phyloP scores from a whole-genome alignment of 2,797 vertebrate species.

The Strix occidentalis region DNA sequence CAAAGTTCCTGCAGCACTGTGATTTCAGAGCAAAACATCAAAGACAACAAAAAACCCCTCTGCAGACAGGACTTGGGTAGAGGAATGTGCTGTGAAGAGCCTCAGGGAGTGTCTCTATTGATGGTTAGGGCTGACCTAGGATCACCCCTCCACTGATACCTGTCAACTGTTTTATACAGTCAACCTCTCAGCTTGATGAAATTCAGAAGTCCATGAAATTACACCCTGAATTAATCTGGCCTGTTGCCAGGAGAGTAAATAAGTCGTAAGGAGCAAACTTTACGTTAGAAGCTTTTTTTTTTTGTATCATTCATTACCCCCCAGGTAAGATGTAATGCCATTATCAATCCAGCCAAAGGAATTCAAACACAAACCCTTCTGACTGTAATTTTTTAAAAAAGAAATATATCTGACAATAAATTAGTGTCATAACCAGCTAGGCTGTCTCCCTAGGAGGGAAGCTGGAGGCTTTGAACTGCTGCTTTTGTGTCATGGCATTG shows the following conservation, averaged over 20 bases:
- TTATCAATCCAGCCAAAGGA: not conserved
- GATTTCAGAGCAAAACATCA: not conserved
- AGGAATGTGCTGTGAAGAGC: not conserved
- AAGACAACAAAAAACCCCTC: not conserved
- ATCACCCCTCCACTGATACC: not conserved
- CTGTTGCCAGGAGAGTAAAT: not conserved
- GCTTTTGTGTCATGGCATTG: not conserved
- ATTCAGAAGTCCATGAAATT: slow-evolving; percentile 54
- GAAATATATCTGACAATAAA: slow-evolving; percentile 25
- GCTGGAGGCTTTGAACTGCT: slow-evolving; percentile 66
- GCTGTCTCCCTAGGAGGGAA: slow-evolving; percentile 35
- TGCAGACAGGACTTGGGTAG: not conserved
- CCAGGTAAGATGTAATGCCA: not conserved
- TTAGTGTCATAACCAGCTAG: slow-evolving; percentile 53
- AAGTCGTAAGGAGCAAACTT: not conserved
- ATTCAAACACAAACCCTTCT: not conserved
- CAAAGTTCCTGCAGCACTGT: not conserved
- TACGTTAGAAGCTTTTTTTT: not conserved
- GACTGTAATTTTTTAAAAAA: not conserved
- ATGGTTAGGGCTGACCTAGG: slow-evolving; percentile 5
- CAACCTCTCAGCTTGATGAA: slow-evolving; percentile 7
- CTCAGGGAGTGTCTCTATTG: not conserved
- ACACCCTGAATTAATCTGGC: slow-evolving; percentile 34
- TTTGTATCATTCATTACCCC: not conserved
- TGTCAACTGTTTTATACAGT: slow-evolving; percentile 26